These are phyloP conservation scores for Lophura swinhoii DNA, from an alignment of 2,797 vertebrate genomes.

Conservation along the genomic window DNA sequence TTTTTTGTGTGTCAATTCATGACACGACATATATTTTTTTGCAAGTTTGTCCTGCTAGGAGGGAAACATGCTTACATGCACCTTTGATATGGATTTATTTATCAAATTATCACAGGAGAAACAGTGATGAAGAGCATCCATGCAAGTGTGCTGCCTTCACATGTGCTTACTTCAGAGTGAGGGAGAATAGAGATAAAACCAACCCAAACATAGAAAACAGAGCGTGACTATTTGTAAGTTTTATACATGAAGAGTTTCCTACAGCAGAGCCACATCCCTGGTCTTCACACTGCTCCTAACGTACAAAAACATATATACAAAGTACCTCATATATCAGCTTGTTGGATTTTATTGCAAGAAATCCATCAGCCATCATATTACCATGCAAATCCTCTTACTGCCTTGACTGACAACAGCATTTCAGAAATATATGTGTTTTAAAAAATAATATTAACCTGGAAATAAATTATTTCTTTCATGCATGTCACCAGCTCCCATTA, in stretches of 20 bases:
- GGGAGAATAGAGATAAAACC: neutral
- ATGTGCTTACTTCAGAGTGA: neutral
- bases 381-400: slow-evolving; percentile 56
- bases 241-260: neutral
- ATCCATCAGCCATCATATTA: slow-evolving; percentile 58
- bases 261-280: neutral
- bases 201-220: slow-evolving; percentile 23
- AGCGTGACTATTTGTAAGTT: neutral
- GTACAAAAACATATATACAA: slow-evolving; percentile 54
- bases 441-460: neutral
- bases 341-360: slow-evolving; percentile 53
- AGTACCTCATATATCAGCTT: slow-evolving; percentile 55
- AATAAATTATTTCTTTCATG: slow-evolving; percentile 6
- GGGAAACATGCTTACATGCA: neutral
- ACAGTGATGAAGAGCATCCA: neutral
- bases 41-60: slow-evolving; percentile 2
- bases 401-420: slow-evolving; percentile 46
- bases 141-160: neutral
- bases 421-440: neutral
- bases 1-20: slow-evolving; percentile 15
- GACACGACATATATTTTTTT: slow-evolving; percentile 13
- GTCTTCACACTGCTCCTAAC: slow-evolving; percentile 27
- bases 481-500: neutral
- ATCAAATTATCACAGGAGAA: slow-evolving; percentile 19
- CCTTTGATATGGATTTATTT: slow-evolving; percentile 4